Percentiles rank a stretch among this genome's conserved stretches.
Evolutionary conservation across 2,113 vertebrate species (phyloP).

Genomic region (Xenus cinereus): DNA sequence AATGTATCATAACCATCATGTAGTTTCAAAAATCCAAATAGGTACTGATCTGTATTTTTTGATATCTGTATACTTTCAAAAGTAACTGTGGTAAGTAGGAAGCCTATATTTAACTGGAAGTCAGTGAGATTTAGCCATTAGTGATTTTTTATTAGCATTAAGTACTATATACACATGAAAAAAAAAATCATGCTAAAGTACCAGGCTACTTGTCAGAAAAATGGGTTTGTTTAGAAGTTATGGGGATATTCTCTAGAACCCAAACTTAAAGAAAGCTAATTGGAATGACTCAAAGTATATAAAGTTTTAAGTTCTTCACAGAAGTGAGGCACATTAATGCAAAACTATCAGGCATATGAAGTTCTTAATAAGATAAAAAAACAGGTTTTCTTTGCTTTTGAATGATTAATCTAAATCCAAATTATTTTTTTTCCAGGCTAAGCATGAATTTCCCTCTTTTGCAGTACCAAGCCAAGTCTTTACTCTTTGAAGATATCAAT

Average conservation of each 20-base stretch:
- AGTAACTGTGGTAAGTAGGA: background rate
- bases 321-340: background rate
- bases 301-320: background rate
- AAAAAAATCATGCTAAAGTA: background rate
- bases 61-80: background rate
- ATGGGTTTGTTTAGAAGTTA: background rate
- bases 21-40: background rate
- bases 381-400: background rate
- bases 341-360: background rate
- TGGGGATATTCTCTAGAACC: background rate
- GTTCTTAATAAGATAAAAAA: background rate
- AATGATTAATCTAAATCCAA: constrained; percentile 24
- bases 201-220: background rate
- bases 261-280: background rate
- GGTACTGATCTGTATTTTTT: background rate
- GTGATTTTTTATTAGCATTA: background rate
- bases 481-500: constrained; percentile 11
- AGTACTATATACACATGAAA: fast-evolving
- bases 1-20: background rate
- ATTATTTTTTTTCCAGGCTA: background rate
- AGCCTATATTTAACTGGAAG: background rate
- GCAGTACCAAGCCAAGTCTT: background rate
- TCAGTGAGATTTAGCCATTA: background rate
- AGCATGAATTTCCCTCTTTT: background rate
- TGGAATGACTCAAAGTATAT: background rate